A percentile compares a stretch with the other conserved stretches of the same genome.
These are phyloP conservation scores for Aphrocallistes beatrix DNA, from an alignment of 37 sponge, comb jelly and placozoan genomes.

Conservation along the genomic window DNA sequence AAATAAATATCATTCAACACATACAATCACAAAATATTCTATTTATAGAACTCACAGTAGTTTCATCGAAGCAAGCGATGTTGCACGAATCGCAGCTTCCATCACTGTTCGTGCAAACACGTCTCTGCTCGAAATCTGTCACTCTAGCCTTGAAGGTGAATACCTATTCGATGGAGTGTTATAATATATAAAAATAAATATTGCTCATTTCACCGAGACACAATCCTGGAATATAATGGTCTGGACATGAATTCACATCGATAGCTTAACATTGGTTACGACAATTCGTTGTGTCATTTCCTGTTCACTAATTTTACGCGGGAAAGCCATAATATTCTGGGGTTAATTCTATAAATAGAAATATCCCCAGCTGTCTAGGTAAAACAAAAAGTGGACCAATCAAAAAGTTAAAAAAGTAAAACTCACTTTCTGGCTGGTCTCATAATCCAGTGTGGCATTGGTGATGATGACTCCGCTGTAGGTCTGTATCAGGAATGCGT, in stretches of 20 bases:
- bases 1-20: neutral
- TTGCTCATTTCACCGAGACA: too few species aligned
- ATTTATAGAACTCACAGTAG: neutral
- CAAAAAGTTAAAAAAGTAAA: neutral
- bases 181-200: too few species aligned
- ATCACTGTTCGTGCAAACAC: neutral
- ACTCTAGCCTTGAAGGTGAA: neutral
- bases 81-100: neutral
- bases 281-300: too few species aligned
- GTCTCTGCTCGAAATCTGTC: conserved; percentile 1
- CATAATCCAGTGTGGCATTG: neutral
- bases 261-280: too few species aligned
- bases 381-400: too few species aligned
- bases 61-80: neutral
- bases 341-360: too few species aligned
- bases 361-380: too few species aligned
- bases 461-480: neutral
- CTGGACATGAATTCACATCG: too few species aligned
- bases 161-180: neutral
- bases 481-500: neutral
- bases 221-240: too few species aligned
- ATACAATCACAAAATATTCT: neutral
- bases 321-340: too few species aligned
- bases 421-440: neutral
- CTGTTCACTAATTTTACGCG: too few species aligned